These are phyloP conservation scores for Odocoileus hemionus DNA, from an alignment of 2,113 vertebrate species.

Conservation along the genomic window DNA sequence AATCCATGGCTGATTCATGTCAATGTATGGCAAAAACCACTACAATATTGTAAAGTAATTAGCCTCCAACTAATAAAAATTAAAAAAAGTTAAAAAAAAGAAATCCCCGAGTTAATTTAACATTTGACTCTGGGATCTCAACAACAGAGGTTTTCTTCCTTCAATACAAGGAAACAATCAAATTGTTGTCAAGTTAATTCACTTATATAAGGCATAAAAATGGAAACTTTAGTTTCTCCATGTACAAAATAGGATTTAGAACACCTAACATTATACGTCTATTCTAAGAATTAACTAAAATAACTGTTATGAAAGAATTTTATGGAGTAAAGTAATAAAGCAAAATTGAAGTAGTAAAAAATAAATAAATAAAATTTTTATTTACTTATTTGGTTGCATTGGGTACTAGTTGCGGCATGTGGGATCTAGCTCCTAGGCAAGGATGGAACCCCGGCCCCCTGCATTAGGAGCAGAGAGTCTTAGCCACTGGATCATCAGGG, in stretches of 20 bases:
- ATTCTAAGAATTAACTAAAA: not conserved
- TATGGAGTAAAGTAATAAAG: not conserved
- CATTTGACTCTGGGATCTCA: not conserved
- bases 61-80: too few relatives aligned
- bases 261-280: not conserved
- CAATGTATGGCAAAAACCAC: too few relatives aligned
- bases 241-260: not conserved
- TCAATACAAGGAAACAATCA: not conserved
- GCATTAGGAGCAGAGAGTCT: not conserved
- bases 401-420: not conserved
- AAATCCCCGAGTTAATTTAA: not conserved
- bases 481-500: not conserved
- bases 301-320: not conserved
- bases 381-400: not conserved
- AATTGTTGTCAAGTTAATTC: not conserved
- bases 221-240: not conserved
- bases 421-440: not conserved
- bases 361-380: not conserved
- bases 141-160: not conserved
- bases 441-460: rapidly evolving
- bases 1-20: too few relatives aligned
- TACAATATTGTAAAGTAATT: too few relatives aligned
- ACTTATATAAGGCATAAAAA: not conserved
- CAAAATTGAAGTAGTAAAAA: not conserved
- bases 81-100: not conserved